Evolutionary conservation across 1,140 invertebrate genomes (phyloP).

Genomic region (Drepana arcuata): DNA sequence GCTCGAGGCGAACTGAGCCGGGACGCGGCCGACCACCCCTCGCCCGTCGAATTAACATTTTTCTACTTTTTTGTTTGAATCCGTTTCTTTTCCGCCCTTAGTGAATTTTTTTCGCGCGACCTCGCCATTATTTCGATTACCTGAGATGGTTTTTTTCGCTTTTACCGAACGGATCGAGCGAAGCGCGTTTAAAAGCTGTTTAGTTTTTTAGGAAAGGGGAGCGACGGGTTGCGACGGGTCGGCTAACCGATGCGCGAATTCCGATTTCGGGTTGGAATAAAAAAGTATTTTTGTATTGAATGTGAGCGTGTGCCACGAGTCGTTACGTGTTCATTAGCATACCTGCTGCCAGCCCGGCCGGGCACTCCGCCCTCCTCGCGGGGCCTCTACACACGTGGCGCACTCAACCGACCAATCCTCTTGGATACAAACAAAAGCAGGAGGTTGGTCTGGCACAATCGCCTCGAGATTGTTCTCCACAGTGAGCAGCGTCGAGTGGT

Average conservation of each 20-base stretch:
- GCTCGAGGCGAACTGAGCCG: no score
- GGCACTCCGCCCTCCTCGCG: no score
- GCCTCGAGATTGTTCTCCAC: no score
- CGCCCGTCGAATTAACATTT: conserved; percentile 50
- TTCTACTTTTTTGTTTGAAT: conserved; percentile 61
- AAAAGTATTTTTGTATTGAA: no score
- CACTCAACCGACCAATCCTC: no score
- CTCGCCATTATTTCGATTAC: conserved; percentile 67
- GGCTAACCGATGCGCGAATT: conserved; percentile 64
- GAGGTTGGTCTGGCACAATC: no score
- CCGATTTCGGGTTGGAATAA: conserved; percentile 55
- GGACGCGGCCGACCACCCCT: conserved; percentile 7
- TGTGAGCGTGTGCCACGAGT: conserved; percentile 8
- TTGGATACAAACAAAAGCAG: no score
- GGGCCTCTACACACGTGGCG: no score
- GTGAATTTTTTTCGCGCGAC: conserved; percentile 63
- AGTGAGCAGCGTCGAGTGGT: no score
- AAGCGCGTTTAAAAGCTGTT: conserved; percentile 65
- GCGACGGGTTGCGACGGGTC: conserved; percentile 50
- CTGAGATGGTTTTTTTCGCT: conserved; percentile 60
- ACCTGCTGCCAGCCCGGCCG: no score
- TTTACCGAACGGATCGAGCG: conserved; percentile 30
- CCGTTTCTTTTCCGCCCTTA: conserved; percentile 68
- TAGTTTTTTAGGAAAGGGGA: conserved; percentile 65
- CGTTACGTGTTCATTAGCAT: no score